Evolutionary conservation across 1,140 invertebrate genomes (phyloP), one percentile per base, ranked within the genome.

Genomic region (Pemphigus obesinymphae): DNA sequence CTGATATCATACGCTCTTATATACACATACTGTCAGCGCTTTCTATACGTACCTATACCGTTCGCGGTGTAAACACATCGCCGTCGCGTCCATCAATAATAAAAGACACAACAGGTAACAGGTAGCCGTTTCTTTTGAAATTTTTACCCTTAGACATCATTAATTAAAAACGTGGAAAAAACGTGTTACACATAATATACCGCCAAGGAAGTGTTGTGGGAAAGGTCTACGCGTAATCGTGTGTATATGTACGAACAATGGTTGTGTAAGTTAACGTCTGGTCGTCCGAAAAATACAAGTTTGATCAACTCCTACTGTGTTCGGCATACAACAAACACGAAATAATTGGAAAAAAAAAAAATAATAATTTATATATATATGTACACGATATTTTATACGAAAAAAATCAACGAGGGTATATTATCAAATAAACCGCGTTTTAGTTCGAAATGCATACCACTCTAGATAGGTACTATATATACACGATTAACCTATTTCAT

Each of bases 41-140:
- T 70, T 70, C 23, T 70, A 45, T 13, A 3, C 20, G 11, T 37
- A 66, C 29, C 20, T 8, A 66, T 7, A 45, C 34, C 63, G 34
- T 66, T 34, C 10, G 20, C 34, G 31, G 31, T 68, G 23, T 68
- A 68, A 68, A 68, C 66, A 70, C 68, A 23, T 11, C 2, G 20
- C n/a, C 63, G 37, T 26, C 66, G 50, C 50, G 50, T 76, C 34
- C 75, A 78, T 78, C 50, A 78, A 58, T 78, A 78, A 78, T 55
- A 75, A 34, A 78, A 78, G 53, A 78, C 75, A 58, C 75, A 58
- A 58, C 75, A 61, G 75, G 75, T 78, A 78, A 55, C 75, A 78
- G 75, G 75, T 78, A 78, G 75, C 75, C 50, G 75, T 55, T 78
- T 55, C 50, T 55, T 55, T 78, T 37, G 48, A 55, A 78, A 78